Evolutionary conservation across 2,113 vertebrate genomes (phyloP).

Genomic region (Illadopsis cleaveri): DNA sequence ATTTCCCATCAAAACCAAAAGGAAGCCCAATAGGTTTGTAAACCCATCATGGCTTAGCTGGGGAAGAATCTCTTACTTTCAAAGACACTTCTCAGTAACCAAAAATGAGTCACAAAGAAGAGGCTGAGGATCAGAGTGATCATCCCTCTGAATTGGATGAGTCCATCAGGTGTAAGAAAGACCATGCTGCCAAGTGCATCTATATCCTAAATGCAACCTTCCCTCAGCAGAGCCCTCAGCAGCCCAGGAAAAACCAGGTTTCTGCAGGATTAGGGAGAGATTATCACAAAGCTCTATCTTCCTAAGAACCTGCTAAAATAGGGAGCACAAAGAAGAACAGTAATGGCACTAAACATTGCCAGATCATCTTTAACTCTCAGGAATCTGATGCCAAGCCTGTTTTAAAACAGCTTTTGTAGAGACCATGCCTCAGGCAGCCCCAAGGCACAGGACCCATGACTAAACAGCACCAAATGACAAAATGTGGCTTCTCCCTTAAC

Average conservation of each 20-base stretch:
- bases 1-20: background rate
- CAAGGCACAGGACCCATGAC: background rate
- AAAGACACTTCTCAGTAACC: background rate
- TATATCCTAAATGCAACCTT: background rate
- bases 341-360: background rate
- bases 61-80: background rate
- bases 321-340: background rate
- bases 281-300: slow-evolving; percentile 7
- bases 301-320: background rate
- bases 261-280: background rate
- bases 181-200: background rate
- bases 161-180: background rate
- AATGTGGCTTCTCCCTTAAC: background rate
- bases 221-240: background rate
- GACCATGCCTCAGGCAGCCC: background rate
- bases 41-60: background rate
- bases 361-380: background rate
- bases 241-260: background rate
- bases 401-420: background rate
- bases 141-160: background rate
- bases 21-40: background rate
- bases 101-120: background rate
- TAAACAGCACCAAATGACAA: background rate
- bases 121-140: background rate
- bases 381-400: background rate